Base-by-base conservation (phyloP, 2,113 vertebrate genomes). In the Alexandromys fortis region DNA sequence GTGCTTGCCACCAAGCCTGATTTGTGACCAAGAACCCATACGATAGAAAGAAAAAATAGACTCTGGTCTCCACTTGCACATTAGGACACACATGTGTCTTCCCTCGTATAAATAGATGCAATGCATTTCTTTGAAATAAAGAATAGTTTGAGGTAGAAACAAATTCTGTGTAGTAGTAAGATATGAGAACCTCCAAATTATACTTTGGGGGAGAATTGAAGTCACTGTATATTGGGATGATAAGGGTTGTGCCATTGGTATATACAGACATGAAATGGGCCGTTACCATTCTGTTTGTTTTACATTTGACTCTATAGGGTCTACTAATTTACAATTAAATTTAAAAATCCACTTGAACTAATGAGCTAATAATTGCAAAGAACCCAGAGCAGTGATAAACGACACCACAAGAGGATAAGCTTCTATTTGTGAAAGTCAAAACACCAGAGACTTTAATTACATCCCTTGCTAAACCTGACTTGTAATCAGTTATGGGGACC, bases 311-410 rank as follows among this genome's bases (percentile, higher is more conserved):
- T 97, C 97, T 97, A 88, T 96, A 94, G 95, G 89, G 96, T 95
- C 96, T 94, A 97, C 91, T 92, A 97, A 97, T 97, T 97, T 98
- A 98, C 96, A 97, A 97, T 96, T 97, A 97, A 97, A 97, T 97
- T 98, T 5, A 90, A 96, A 97, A 97, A 89, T 90, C 95, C 63
- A 97, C 92, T 92, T 96, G 91, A 94, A 91, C 94, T 97, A 97
- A 97, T 94, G 96, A 97, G 90, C 94, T 97, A 98, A 97, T 97
- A 97, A 97, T 97, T 97, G 89, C 86, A 96, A 94, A 97, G 94
- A 95, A 97, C 92, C 95, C 73, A 86, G 82, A 95, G 73, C 77
- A 95, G 76, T 68, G 73, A 94, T 96, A 96, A 98, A 96, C 87
- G 83, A 70, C 79, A 96, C 49, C 94, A 94, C 94, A 93, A 96